These are phyloP conservation scores for Rotaria macrura DNA, from an alignment of 2,888 invertebrate genomes.

Conservation along the genomic window DNA sequence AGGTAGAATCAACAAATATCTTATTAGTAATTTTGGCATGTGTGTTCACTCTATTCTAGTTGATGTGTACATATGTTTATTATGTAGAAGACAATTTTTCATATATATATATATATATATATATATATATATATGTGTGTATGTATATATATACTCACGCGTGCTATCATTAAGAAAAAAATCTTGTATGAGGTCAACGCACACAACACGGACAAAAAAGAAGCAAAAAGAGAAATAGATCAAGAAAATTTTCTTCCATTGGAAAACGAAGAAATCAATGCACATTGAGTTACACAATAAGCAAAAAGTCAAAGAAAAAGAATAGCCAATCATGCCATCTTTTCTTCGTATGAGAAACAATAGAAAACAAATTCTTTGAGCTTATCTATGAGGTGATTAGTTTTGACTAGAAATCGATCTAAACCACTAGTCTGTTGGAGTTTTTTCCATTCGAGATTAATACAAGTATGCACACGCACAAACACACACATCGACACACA, in stretches of 20 bases:
- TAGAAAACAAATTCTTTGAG: background rate
- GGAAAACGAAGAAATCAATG: background rate
- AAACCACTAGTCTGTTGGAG: background rate
- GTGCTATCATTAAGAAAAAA: background rate
- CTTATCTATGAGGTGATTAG: background rate
- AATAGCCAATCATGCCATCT: background rate
- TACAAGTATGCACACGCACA: background rate
- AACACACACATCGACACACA: no score
- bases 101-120: background rate
- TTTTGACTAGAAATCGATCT: background rate
- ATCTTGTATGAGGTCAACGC: background rate
- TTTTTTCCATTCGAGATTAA: background rate
- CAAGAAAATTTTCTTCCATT: background rate
- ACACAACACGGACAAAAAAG: background rate
- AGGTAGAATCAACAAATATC: background rate
- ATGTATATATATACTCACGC: background rate
- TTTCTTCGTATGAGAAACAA: background rate
- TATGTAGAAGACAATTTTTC: background rate
- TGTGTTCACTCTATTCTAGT: background rate
- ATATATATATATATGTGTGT: background rate
- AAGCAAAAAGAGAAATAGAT: background rate
- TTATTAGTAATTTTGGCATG: background rate
- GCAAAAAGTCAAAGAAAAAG: background rate
- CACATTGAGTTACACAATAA: background rate
- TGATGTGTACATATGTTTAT: background rate